phyloP scores from a whole-genome alignment of 2,113 vertebrate genomes.

The Caretta caretta region DNA sequence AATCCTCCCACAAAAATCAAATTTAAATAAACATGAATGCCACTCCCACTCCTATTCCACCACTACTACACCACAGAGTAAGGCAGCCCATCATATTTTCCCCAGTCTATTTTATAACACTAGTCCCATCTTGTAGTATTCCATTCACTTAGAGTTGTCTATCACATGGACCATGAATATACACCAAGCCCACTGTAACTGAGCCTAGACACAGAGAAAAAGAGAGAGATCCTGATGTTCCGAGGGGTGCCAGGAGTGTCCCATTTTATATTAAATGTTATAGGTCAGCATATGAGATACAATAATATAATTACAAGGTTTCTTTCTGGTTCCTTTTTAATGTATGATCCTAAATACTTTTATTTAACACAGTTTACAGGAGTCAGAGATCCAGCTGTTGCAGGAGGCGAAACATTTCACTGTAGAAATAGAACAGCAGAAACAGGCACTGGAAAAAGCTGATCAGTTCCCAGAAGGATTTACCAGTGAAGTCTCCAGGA shows the following conservation, averaged over 20 bases:
- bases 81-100: background rate
- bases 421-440: conserved; percentile 81
- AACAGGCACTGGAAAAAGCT: conserved; percentile 77
- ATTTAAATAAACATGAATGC: background rate
- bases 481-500: conserved; percentile 78
- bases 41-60: background rate
- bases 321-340: background rate
- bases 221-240: background rate
- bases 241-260: background rate
- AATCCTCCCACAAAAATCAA: background rate
- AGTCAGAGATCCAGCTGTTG: conserved; percentile 86
- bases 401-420: conserved; percentile 83
- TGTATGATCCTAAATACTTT: conserved; percentile 6
- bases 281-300: background rate
- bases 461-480: conserved; percentile 78
- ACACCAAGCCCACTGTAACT: background rate
- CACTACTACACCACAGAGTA: background rate
- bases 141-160: background rate
- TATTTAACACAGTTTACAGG: conserved; percentile 82
- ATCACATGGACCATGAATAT: background rate
- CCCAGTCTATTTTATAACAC: background rate
- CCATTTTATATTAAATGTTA: background rate
- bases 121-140: background rate
- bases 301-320: background rate
- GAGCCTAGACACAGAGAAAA: background rate